Evolutionary conservation across 2,797 vertebrate genomes (phyloP).

Genomic region (Adrianichthys oophorus): DNA sequence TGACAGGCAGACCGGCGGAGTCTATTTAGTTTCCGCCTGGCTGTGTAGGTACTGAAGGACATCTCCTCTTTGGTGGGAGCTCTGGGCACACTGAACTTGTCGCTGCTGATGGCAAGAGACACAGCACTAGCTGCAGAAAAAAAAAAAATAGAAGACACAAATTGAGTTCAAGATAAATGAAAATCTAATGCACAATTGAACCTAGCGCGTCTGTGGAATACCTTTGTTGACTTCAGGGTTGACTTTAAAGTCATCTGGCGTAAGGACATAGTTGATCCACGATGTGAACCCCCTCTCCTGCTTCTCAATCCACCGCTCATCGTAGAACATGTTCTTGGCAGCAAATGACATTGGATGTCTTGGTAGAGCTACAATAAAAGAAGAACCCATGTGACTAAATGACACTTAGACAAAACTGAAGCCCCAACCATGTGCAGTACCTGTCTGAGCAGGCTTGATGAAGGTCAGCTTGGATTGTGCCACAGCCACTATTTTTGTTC

Average conservation of each 20-base stretch:
- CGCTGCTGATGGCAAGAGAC: conserved; percentile 80
- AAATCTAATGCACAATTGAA: neutral
- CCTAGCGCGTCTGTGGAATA: conserved; percentile 39
- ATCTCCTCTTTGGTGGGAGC: conserved; percentile 95
- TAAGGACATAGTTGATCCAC: conserved; percentile 97
- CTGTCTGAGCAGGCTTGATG: conserved; percentile 83
- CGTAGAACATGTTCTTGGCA: conserved; percentile 96
- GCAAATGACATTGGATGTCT: conserved; percentile 94
- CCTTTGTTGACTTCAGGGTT: conserved; percentile 86
- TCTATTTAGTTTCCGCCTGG: conserved; percentile 83
- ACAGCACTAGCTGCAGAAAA: conserved; percentile 81
- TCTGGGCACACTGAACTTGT: conserved; percentile 80
- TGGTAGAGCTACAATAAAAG: conserved; percentile 80
- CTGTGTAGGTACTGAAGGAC: conserved; percentile 89
- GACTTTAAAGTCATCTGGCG: conserved; percentile 92
- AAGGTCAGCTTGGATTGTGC: conserved; percentile 88
- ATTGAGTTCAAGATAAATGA: neutral
- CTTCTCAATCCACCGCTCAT: conserved; percentile 96
- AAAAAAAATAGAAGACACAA: neutral
- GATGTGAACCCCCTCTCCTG: conserved; percentile 92
- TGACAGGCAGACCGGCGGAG: conserved; percentile 87
- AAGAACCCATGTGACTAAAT: neutral
- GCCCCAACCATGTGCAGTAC: conserved; percentile 54
- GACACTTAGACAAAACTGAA: no score
- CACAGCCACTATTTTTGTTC: conserved; percentile 76